Evolutionary conservation across 2,797 vertebrate genomes (phyloP), one percentile per base, ranked within the genome.

Genomic region (Trichosurus vulpecula): DNA sequence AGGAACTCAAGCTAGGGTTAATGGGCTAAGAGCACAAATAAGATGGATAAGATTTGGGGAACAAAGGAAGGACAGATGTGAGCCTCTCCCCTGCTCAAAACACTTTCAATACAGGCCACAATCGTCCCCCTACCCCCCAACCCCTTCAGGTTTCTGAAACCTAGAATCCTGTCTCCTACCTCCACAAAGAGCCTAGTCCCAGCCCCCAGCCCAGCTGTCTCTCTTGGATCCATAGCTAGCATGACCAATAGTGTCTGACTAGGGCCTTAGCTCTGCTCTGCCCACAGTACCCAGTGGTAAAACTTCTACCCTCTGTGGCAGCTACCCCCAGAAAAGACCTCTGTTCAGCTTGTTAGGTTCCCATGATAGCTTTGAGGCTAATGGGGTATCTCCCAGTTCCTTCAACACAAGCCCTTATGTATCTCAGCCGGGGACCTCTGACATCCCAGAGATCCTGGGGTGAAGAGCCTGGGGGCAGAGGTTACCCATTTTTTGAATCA

Each of bases 361-460:
- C 66, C 6, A 47, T 10, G 22, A 47, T 9, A 81, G 19, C 41
- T 81, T 22, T 47, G 22, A 22, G 9, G 41, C 56, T 74, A 4
- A 30, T 35, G 8, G 56, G 55, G 52, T 89, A 47, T 97, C 96
- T 96, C 97, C 97, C 98, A 97, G 93, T 98, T 98, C 96, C 95
- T 58, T 8, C 81, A 94, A 94, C 81, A 96, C 96, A 97, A 81
- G 74, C 3, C 29, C 29, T 5, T 53, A 52, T 27, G 12, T 52
- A 29, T 52, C 27, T 53, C 47, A 29, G 47, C 53, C 47, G 51
- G 27, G 10, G 47, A 66, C 58, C 25, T 27, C 4, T 31, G 52
- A 52, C 90, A 54, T 30, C 29, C 90, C 29, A 47, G 52, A 53
- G 51, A 52, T 53, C 89, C 52, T 53, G 31, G 27, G 51, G 27